Percentiles rank a stretch among this genome's conserved stretches.
These are phyloP conservation scores for Calypte anna DNA, from an alignment of 2,113 vertebrate genomes.

Conservation along the genomic window DNA sequence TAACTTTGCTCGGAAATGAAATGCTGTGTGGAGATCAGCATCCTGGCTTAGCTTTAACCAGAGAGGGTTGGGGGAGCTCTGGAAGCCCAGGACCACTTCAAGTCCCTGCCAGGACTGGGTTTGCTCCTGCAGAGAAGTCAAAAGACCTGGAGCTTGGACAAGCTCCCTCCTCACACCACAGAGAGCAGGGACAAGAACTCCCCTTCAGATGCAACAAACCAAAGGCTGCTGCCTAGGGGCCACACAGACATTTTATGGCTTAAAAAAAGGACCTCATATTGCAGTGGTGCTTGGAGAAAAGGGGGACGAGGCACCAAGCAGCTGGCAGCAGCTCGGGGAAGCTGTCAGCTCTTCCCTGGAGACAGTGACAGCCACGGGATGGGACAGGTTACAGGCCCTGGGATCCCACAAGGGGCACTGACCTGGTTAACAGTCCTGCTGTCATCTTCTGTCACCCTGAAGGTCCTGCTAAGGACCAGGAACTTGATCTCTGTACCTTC, in stretches of 20 bases:
- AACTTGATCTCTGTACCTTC: background rate
- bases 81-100: background rate
- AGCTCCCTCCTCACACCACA: background rate
- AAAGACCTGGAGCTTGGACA: background rate
- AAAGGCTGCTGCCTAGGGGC: background rate
- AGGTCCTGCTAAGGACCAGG: background rate
- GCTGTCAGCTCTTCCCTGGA: background rate
- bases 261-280: background rate
- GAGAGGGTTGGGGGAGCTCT: background rate
- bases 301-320: background rate
- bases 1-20: background rate
- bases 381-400: rapidly evolving
- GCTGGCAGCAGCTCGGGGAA: background rate
- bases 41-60: background rate
- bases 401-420: background rate
- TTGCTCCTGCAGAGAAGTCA: rapidly evolving
- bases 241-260: background rate
- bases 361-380: background rate
- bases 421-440: background rate
- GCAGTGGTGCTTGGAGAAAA: rapidly evolving
- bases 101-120: background rate
- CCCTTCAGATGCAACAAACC: background rate
- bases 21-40: rapidly evolving
- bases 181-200: background rate
- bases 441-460: background rate